These are phyloP conservation scores for Brachynemurus nebulosus DNA, from an alignment of 2,888 invertebrate genomes.

Conservation along the genomic window DNA sequence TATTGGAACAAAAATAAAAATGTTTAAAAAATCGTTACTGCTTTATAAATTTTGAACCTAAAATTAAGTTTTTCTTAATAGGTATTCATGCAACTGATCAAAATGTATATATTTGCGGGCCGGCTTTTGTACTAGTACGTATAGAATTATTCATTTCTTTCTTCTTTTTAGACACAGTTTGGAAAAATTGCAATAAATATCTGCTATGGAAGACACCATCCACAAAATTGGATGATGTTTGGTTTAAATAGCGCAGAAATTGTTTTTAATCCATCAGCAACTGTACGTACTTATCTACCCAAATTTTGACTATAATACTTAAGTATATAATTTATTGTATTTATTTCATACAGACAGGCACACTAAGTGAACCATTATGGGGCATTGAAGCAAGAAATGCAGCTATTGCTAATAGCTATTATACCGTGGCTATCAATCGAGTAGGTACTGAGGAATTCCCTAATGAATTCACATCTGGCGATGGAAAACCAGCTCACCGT, in stretches of 20 bases:
- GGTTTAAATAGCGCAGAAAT: constrained; percentile 95
- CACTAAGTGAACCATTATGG: constrained; percentile 86
- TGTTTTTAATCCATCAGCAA: constrained; percentile 97
- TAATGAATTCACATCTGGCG: constrained; percentile 72
- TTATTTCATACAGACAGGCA: constrained; percentile 35
- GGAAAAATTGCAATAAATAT: constrained; percentile 89
- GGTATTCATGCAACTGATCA: too few species aligned
- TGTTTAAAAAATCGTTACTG: too few species aligned
- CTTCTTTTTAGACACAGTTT: constrained; percentile 56
- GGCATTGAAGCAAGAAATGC: constrained; percentile 90
- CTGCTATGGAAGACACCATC: constrained; percentile 96
- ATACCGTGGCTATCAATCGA: constrained; percentile 82
- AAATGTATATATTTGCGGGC: too few species aligned
- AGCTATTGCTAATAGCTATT: constrained; percentile 91
- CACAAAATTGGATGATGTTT: constrained; percentile 96
- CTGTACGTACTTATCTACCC: constrained; percentile 42
- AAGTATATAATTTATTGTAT: not conserved
- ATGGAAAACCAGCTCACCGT: constrained; percentile 59
- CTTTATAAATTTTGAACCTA: too few species aligned
- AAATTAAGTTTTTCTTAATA: too few species aligned
- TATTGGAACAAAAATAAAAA: too few species aligned
- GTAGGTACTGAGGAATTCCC: constrained; percentile 80
- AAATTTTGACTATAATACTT: not conserved
- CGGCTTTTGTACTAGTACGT: too few species aligned
- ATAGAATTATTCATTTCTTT: not conserved